Percentiles rank a stretch among this genome's conserved stretches.
phyloP scores from a whole-genome alignment of 37 sponge, comb jelly and placozoan species.

The Cladorhizidae sp. region DNA sequence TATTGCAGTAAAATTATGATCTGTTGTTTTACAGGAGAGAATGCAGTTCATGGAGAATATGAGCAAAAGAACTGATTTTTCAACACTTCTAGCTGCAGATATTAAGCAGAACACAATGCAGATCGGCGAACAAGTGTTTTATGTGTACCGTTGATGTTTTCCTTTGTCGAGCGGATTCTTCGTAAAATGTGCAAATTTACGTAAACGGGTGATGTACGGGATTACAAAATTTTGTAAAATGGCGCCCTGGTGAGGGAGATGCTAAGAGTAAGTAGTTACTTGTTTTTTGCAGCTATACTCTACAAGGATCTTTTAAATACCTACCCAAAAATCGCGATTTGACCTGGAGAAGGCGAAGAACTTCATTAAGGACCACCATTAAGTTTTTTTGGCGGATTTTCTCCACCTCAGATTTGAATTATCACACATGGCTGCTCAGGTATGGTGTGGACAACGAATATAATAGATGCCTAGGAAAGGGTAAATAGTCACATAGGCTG shows the following conservation, averaged over 20 bases:
- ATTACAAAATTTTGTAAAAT: slow-evolving; percentile 12
- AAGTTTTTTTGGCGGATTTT: neutral
- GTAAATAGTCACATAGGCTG: neutral
- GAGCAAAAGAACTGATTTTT: neutral
- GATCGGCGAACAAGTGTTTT: slow-evolving; percentile 38
- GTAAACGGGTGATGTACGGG: slow-evolving; percentile 1
- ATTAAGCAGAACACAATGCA: slow-evolving; percentile 7
- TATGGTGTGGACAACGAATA: slow-evolving; percentile 13
- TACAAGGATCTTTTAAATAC: neutral
- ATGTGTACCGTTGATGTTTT: slow-evolving; percentile 11
- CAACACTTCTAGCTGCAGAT: slow-evolving; percentile 23
- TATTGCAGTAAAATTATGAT: neutral
- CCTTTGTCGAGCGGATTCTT: no score
- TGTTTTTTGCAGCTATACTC: slow-evolving; percentile 11
- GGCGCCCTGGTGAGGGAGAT: slow-evolving; percentile 31
- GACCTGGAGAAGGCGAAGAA: slow-evolving; percentile 3
- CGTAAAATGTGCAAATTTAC: neutral
- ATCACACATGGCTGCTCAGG: slow-evolving; percentile 26
- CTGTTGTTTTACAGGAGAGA: slow-evolving; percentile 31
- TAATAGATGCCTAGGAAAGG: neutral
- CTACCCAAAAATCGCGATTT: neutral
- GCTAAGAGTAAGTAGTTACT: neutral
- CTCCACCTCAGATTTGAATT: slow-evolving; percentile 3
- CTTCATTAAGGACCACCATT: neutral
- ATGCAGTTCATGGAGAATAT: slow-evolving; percentile 12